phyloP scores from a whole-genome alignment of 2,797 vertebrate species.

The Halcyon smyrnensis region DNA sequence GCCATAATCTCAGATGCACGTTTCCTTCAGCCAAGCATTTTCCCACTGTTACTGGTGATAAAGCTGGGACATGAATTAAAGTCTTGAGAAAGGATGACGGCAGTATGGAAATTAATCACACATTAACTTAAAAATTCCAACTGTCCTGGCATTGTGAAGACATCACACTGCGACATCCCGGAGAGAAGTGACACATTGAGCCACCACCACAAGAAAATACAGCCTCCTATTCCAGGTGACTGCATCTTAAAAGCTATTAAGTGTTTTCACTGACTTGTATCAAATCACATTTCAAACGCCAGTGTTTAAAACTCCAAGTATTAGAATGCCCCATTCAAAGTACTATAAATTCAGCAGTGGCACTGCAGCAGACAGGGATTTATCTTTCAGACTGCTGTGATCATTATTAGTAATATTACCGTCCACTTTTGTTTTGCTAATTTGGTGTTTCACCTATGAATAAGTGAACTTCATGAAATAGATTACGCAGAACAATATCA shows the following conservation, averaged over 20 bases:
- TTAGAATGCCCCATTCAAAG: background rate
- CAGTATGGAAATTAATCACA: slow-evolving; percentile 21
- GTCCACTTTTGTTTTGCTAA: slow-evolving; percentile 65
- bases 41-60: slow-evolving; percentile 21
- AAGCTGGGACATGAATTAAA: slow-evolving; percentile 39
- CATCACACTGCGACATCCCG: background rate
- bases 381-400: slow-evolving; percentile 33
- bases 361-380: slow-evolving; percentile 21
- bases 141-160: background rate
- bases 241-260: background rate
- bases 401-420: slow-evolving; percentile 56
- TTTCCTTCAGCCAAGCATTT: slow-evolving; percentile 45
- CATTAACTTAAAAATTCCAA: slow-evolving; percentile 7
- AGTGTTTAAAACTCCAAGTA: background rate
- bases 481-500: slow-evolving; percentile 48
- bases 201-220: background rate
- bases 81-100: slow-evolving; percentile 30
- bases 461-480: slow-evolving; percentile 57
- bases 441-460: slow-evolving; percentile 57
- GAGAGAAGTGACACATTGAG: background rate
- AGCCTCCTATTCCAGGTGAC: background rate
- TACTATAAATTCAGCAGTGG: slow-evolving; percentile 32
- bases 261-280: background rate
- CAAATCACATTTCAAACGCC: background rate
- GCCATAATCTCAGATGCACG: slow-evolving; percentile 3